phyloP scores from a whole-genome alignment of 2,113 vertebrate genomes.

The Coptodon bakossiorum region DNA sequence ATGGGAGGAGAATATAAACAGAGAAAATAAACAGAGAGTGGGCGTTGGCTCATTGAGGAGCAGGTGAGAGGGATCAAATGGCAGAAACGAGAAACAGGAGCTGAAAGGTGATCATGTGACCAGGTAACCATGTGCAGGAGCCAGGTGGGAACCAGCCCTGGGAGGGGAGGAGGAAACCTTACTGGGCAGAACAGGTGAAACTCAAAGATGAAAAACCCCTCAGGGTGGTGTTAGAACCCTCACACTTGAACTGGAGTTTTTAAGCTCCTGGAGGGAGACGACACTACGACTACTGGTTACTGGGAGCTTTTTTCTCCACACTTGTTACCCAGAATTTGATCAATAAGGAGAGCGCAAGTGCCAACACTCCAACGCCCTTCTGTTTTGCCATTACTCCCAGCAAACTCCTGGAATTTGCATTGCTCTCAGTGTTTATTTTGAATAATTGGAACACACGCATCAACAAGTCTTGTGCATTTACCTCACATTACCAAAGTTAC shows the following conservation, averaged over 20 bases:
- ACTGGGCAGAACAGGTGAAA: conserved; percentile 14
- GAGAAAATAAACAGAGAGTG: neutral
- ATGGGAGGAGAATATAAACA: neutral
- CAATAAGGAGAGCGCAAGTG: neutral
- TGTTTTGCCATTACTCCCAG: neutral
- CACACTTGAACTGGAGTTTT: neutral
- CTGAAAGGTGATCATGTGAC: conserved; percentile 5
- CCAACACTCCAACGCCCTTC: neutral
- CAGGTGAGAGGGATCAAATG: conserved; percentile 57
- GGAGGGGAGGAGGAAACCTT: neutral
- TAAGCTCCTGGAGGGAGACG: neutral
- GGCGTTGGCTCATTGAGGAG: neutral
- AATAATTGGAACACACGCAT: neutral
- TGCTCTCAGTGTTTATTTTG: neutral
- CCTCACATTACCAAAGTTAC: neutral
- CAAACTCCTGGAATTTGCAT: neutral
- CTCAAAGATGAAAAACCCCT: neutral
- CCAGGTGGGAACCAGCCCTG: conserved; percentile 9
- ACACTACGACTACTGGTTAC: neutral
- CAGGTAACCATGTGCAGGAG: neutral
- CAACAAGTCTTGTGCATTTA: neutral
- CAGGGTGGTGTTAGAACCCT: neutral
- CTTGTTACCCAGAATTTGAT: neutral
- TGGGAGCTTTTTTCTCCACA: neutral
- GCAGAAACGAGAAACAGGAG: conserved; percentile 44